These are phyloP conservation scores for Vespertilio murinus DNA, from an alignment of 2,797 vertebrate species.

Conservation along the genomic window DNA sequence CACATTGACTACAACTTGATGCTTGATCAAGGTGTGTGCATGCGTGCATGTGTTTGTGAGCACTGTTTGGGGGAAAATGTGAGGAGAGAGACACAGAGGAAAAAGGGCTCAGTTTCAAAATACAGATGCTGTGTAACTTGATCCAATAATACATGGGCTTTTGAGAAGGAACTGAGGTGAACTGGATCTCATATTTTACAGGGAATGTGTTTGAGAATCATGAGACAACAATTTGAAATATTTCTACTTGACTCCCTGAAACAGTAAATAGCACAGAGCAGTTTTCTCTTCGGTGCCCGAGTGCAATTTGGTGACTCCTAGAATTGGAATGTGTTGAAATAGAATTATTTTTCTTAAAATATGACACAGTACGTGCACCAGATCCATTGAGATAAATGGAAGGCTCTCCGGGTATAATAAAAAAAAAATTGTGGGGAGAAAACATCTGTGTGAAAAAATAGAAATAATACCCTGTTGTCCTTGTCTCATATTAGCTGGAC, in stretches of 20 bases:
- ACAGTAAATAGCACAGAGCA: neutral
- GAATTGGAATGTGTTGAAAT: slow-evolving; percentile 46
- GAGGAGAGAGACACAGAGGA: neutral
- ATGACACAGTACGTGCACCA: neutral
- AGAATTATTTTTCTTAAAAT: slow-evolving; percentile 46
- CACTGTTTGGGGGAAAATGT: neutral
- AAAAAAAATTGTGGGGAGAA: neutral
- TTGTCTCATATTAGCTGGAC: neutral
- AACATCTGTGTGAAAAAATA: neutral
- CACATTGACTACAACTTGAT: neutral
- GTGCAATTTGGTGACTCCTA: slow-evolving; percentile 12
- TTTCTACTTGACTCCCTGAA: slow-evolving; percentile 36
- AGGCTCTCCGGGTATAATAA: neutral
- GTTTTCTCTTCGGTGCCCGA: slow-evolving; percentile 16
- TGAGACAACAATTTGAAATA: slow-evolving; percentile 34
- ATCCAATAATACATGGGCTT: neutral
- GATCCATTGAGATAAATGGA: neutral
- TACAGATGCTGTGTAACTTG: neutral
- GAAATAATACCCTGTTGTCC: neutral
- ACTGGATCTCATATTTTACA: neutral
- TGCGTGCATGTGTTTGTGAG: neutral
- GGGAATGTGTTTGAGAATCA: neutral
- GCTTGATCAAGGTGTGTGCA: neutral
- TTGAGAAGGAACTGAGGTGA: neutral
- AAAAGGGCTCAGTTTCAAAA: neutral